Evolutionary conservation across 1,140 invertebrate genomes (phyloP).

Genomic region (Delia radicum): DNA sequence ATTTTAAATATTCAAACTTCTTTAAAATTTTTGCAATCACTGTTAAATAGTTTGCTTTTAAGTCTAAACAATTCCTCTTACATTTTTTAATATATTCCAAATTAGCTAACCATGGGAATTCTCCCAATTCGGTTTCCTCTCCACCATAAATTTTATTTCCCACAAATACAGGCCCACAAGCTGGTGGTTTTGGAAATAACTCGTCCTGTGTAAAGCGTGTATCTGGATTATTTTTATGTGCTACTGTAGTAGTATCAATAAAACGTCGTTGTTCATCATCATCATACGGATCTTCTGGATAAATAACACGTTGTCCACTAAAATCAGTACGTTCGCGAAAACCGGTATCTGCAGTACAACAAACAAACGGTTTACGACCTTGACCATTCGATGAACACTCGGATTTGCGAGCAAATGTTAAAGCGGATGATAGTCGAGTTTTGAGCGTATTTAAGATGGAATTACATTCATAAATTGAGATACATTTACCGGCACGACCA

Average conservation of each 20-base stretch:
- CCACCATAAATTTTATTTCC: slow-evolving; percentile 32
- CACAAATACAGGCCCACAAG: slow-evolving; percentile 23
- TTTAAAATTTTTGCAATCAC: no score
- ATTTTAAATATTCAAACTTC: no score
- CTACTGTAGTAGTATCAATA: background rate
- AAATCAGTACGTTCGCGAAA: background rate
- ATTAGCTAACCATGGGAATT: slow-evolving; percentile 63
- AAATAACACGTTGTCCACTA: background rate
- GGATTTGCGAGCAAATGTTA: slow-evolving; percentile 14
- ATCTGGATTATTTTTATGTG: background rate
- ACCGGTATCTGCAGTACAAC: slow-evolving; percentile 19
- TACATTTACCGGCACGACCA: slow-evolving; percentile 10
- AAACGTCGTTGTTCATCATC: background rate
- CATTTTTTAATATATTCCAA: slow-evolving; percentile 59
- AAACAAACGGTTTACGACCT: slow-evolving; percentile 17
- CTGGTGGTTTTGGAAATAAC: slow-evolving; percentile 12
- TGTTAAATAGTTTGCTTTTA: no score
- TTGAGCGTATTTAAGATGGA: slow-evolving; percentile 6
- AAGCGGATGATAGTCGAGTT: background rate
- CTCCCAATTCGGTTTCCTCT: slow-evolving; percentile 52
- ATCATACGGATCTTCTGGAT: background rate
- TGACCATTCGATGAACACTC: slow-evolving; percentile 5
- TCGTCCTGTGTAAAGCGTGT: background rate
- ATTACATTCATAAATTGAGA: slow-evolving; percentile 28
- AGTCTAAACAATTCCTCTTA: no score